Base-by-base conservation (phyloP, 1,140 invertebrate genomes). In the Ostrea denselamellosa region DNA sequence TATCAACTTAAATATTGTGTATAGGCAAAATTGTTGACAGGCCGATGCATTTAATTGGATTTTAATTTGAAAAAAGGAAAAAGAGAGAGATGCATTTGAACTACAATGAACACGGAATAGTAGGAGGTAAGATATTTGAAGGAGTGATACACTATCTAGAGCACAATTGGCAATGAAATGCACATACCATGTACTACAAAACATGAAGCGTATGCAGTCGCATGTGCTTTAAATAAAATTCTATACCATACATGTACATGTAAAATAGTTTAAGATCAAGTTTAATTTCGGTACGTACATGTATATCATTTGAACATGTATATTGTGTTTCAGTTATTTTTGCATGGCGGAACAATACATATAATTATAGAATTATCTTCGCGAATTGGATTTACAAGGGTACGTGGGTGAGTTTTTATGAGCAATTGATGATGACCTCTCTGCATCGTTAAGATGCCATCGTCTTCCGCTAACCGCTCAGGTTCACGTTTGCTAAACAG, bases 361-460 rank as follows among this genome's bases (percentile, higher is more conserved):
- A 7, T 62, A 62, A 62, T 62, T 62, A 62, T n/a, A 12, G n/a
- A 56, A 56, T 19, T 62, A 19, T 62, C 5, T 14, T n/a, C 17
- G 8, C 56, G 34, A 44, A 28, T 34, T 77, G 10, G 68, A 77
- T 34, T 28, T 77, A 28, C 2, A 25, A 9, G 68, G 68, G 22
- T 77, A 77, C 28, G 68, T 77, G 68, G 68, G 68, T 25, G 68
- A 77, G 68, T 77, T 77, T 77, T 77, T 77, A 77, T 77, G 68
- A 77, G 28, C 28, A 28, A 77, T 77, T 34, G 10, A 25, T 34
- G 68, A 28, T 77, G 68, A 77, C 68, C 68, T 77, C 17, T 25
- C 25, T 14, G 68, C 68, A 77, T 77, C 68, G 68, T 77, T 77
- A 77, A 77, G 68, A 77, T 77, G 68, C 68, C 68, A 77, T 4